Base-by-base conservation (phyloP, 2,888 invertebrate genomes). In the Myathropa florea region DNA sequence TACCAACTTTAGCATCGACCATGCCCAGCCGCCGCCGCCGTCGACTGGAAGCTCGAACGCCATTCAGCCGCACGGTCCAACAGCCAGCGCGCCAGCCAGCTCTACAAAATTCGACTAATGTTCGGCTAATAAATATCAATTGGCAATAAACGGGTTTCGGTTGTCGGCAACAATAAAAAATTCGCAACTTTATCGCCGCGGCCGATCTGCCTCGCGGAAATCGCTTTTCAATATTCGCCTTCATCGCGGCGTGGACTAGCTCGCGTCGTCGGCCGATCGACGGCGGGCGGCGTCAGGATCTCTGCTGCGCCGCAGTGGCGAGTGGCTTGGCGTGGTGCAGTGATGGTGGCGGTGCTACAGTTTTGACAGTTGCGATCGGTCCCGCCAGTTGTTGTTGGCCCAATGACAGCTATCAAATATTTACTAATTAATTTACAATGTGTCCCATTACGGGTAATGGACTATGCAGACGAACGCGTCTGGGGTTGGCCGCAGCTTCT, bases 401-500 rank as follows among this genome's bases (percentile, higher is more conserved):
- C 30, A 86, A 83, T 86, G 86, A 86, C 83, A 86, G 83, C 82
- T 78, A 86, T 86, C 86, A 86, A 86, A 86, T 86, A 83, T 86
- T 86, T 75, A 83, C 86, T 86, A 86, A 86, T 86, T 86, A 86
- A 86, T 86, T 83, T 83, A 86, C 86, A 86, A 86, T 86, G 86
- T 86, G 86, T 86, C 83, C 86, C 83, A 86, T 86, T 86, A 86
- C 75, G 73, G 65, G 71, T 83, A 86, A 86, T 79, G 73, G 86
- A 71, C 67, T 71, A 33, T 61, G 71, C 53, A 73, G 57, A 73
- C 28, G 65, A 57, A 46, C 46, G 61, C 57, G 53, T 73, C 61
- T 61, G 59, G 61, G 71, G 72, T 28, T 78, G 73, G 60, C 76
- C 64, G 24, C 33, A 21, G 26, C 33, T 24, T 24, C 59, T 65